These are phyloP conservation scores for Mormyrus lacerda DNA, from an alignment of 2,113 vertebrate genomes.

Conservation along the genomic window DNA sequence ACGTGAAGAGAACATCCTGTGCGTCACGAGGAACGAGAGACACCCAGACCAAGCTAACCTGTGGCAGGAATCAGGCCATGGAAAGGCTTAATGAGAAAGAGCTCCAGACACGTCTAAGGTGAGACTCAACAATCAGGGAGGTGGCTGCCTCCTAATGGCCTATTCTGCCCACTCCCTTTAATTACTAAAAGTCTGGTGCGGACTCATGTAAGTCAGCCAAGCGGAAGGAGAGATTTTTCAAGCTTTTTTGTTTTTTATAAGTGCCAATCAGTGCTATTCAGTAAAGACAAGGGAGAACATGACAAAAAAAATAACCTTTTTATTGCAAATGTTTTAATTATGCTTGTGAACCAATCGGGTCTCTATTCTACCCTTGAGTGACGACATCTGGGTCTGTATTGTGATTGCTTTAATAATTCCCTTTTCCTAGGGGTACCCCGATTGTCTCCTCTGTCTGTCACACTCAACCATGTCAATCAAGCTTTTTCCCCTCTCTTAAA, in stretches of 20 bases:
- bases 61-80: background rate
- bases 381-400: background rate
- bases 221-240: background rate
- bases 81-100: background rate
- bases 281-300: background rate
- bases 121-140: background rate
- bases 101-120: too few relatives aligned
- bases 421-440: background rate
- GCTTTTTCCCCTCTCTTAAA: background rate
- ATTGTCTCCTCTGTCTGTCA: background rate
- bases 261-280: background rate
- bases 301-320: slow-evolving; percentile 14
- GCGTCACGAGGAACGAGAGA: background rate
- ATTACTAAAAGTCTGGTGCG: background rate
- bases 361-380: background rate
- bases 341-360: background rate
- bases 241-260: background rate
- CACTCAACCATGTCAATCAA: background rate
- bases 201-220: background rate
- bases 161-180: background rate
- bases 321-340: background rate
- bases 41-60: too few relatives aligned
- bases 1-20: background rate
- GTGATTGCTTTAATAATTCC: background rate
- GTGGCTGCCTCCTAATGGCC: background rate